These are phyloP conservation scores for Hydropsyche betteni DNA, from an alignment of 2,888 invertebrate genomes.

Conservation along the genomic window DNA sequence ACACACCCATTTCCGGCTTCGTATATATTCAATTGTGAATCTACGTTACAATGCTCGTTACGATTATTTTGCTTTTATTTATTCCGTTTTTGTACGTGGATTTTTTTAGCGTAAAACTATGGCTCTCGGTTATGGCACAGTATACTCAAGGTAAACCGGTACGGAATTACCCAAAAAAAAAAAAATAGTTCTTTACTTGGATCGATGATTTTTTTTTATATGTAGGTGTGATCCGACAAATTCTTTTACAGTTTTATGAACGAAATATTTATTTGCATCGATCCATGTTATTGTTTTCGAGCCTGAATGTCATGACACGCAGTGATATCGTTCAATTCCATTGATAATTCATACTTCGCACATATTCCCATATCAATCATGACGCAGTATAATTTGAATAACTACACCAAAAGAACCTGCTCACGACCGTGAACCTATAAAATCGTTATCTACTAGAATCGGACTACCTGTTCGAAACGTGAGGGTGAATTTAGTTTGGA, in stretches of 20 bases:
- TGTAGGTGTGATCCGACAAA: background rate
- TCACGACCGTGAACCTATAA: too few relatives aligned
- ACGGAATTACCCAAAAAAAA: background rate
- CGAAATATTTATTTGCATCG: too few relatives aligned
- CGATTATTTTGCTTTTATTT: conserved; percentile 44
- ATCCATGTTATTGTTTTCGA: too few relatives aligned
- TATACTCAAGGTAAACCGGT: conserved; percentile 49
- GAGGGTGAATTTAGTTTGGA: conserved; percentile 7
- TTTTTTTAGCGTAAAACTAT: background rate
- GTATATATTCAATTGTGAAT: conserved; percentile 40
- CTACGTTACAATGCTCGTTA: conserved; percentile 45
- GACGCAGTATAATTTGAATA: too few relatives aligned
- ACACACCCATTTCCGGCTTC: conserved; percentile 43
- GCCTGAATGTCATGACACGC: too few relatives aligned
- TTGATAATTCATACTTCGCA: too few relatives aligned
- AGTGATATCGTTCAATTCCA: too few relatives aligned
- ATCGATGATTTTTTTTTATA: conserved; percentile 38
- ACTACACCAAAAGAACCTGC: too few relatives aligned
- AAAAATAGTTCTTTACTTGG: conserved; percentile 20
- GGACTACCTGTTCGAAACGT: conserved; percentile 18
- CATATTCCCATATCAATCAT: too few relatives aligned
- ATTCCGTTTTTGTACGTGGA: conserved; percentile 30
- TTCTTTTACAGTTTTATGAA: too few relatives aligned
- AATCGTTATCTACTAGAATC: too few relatives aligned
- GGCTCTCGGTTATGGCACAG: background rate